phyloP scores from a whole-genome alignment of 1,140 invertebrate species.

The Danaus plexippus region DNA sequence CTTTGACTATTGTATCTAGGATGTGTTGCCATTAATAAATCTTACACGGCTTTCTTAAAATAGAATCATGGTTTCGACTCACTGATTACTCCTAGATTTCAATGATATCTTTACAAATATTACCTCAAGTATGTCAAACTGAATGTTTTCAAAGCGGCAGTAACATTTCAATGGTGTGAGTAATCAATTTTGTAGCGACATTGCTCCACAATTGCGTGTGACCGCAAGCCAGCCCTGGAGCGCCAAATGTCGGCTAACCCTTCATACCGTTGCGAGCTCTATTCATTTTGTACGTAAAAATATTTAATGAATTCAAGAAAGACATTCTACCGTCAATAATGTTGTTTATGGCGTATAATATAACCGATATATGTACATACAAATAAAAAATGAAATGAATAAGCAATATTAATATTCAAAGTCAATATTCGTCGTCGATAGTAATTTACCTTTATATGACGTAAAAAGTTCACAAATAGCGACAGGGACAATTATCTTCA shows the following conservation, averaged over 20 bases:
- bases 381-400: neutral
- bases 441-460: too few species aligned
- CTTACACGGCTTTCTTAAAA: conserved; percentile 21
- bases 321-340: too few species aligned
- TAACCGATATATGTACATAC: neutral
- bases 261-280: conserved; percentile 17
- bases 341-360: neutral
- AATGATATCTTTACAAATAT: neutral
- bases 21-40: conserved; percentile 32
- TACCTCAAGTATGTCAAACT: conserved; percentile 1
- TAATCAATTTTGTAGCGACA: conserved; percentile 33
- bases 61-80: neutral
- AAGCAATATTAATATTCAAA: conserved; percentile 5
- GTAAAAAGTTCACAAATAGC: too few species aligned
- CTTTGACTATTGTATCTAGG: conserved; percentile 16
- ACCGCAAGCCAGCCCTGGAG: conserved; percentile 26
- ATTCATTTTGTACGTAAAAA: conserved; percentile 1
- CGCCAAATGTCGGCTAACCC: conserved; percentile 33
- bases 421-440: too few species aligned
- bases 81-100: neutral
- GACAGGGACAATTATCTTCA: too few species aligned
- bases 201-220: conserved; percentile 31
- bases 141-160: conserved; percentile 4
- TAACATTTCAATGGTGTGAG: conserved; percentile 5
- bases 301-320: too few species aligned